Evolutionary conservation across 2,113 vertebrate genomes (phyloP), one percentile per base, ranked within the genome.

Genomic region (Myxocyprinus asiaticus): DNA sequence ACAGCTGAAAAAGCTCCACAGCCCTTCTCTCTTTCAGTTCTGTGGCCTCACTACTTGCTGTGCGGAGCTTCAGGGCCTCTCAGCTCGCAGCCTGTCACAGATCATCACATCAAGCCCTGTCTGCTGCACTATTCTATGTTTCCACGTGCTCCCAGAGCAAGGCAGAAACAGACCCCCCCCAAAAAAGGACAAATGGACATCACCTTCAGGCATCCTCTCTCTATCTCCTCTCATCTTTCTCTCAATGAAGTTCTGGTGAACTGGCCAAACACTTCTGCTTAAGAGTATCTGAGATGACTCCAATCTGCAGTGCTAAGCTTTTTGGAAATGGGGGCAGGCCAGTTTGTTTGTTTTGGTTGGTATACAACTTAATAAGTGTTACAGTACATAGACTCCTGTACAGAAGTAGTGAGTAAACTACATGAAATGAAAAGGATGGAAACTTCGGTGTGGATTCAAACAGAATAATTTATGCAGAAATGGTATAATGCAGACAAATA

Each of bases 51-150:
- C 15, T 15, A 47, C 43, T 4, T 44, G 14, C 43, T 66, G 59
- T 44, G 22, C 48, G 67, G 44, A 56, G n/a, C 83, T 82, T 67
- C 56, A 65, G 73, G 72, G 68, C 62, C n/a, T 85, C 67, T 80
- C 5, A 61, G 56, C 67, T 45, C 53, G 43, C 17, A 72, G 59
- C 50, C 65, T 78, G 74, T 85, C 73, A 80, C 65, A 71, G 15
- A 70, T 65, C 44, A 80, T 82, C 73, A 69, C 1, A 62, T 82
- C 81, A 78, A 11, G 62, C 44, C 61, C 47, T 47, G 44, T 64
- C 12, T 55, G 53, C 47, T 79, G 68, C 76, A 67, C 22, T 69
- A 67, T 65, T 53, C 59, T 62, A 9, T 15, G 58, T 11, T 44
- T 8, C 80, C 77, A 69, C 61, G 58, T 62, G 65, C 69, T 76